These are phyloP conservation scores for Ochotona curzoniae DNA, from an alignment of 2,113 vertebrate species.

Conservation along the genomic window DNA sequence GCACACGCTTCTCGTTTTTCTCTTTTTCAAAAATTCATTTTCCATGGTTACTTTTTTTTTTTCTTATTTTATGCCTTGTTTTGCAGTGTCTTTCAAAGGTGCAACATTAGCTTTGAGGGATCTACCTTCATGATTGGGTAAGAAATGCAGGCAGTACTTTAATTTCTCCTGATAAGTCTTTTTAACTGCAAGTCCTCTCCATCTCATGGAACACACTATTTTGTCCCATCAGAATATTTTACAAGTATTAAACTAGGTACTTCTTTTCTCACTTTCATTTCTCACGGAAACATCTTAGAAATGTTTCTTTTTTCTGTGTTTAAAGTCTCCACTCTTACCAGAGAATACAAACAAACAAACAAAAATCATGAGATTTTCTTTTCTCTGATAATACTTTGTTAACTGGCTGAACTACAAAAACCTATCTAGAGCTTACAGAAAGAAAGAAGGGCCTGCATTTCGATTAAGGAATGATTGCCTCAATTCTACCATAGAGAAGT, in stretches of 20 bases:
- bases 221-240: not conserved
- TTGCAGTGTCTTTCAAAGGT: not conserved
- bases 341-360: constrained; percentile 23
- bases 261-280: constrained; percentile 19
- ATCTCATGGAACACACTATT: not conserved
- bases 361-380: constrained; percentile 13
- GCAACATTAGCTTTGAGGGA: not conserved
- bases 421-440: accelerated
- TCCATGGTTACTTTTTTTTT: not conserved
- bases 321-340: not conserved
- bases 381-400: not conserved
- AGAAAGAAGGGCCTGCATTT: not conserved
- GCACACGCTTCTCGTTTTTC: not conserved
- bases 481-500: not conserved
- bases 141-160: not conserved
- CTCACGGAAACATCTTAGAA: not conserved
- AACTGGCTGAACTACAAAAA: not conserved
- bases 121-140: not conserved
- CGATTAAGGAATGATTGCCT: not conserved
- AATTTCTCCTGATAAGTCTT: not conserved
- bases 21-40: not conserved
- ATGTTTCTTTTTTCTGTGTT: not conserved
- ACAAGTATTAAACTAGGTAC: not conserved
- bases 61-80: constrained; percentile 12
- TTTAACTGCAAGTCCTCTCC: not conserved